These are phyloP conservation scores for Calliopsis andreniformis DNA, from an alignment of 1,140 invertebrate genomes.

Conservation along the genomic window DNA sequence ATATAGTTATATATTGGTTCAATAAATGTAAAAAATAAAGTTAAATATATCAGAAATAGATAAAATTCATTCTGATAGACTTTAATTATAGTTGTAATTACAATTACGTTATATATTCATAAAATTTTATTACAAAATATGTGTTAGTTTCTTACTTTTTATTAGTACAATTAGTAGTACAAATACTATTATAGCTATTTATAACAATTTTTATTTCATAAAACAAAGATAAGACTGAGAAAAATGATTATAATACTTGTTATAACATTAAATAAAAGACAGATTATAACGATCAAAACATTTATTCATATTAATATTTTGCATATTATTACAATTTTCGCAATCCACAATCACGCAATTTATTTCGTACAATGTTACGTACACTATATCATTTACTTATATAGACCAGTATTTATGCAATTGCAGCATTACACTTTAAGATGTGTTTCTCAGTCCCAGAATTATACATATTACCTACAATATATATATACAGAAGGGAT, in stretches of 20 bases:
- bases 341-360: constrained; percentile 56
- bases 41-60: not conserved
- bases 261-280: not conserved
- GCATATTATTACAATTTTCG: constrained; percentile 67
- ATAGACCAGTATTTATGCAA: constrained; percentile 38
- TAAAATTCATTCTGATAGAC: constrained; percentile 21
- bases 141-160: not conserved
- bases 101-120: too few species aligned
- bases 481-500: constrained; percentile 55
- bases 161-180: constrained; percentile 1
- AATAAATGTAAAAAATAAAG: constrained; percentile 4
- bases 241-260: too few species aligned
- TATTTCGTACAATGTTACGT: constrained; percentile 64
- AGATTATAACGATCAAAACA: constrained; percentile 70
- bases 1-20: not conserved
- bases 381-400: constrained; percentile 56
- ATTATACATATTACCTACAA: constrained; percentile 49
- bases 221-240: not conserved
- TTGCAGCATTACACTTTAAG: constrained; percentile 37
- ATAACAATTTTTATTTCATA: not conserved
- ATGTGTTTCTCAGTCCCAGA: constrained; percentile 53
- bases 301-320: constrained; percentile 68
- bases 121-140: not conserved
- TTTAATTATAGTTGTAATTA: too few species aligned
- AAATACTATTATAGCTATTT: too few species aligned